A percentile compares a stretch with the other conserved stretches of the same genome.
phyloP scores from a whole-genome alignment of 2,113 vertebrate genomes.

The Leucosticte australis region DNA sequence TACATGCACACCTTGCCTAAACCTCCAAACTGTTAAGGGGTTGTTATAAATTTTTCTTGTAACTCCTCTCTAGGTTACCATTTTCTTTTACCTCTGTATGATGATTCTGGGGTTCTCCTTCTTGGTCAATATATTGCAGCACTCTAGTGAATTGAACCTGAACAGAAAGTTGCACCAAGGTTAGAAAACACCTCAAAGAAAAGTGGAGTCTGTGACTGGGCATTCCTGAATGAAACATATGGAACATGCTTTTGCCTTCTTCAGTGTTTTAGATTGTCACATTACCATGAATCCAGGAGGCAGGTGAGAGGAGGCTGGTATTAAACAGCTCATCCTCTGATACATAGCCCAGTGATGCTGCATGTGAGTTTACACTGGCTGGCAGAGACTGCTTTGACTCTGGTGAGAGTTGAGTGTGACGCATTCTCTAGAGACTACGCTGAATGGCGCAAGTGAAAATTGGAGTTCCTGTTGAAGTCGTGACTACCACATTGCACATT shows the following conservation, averaged over 20 bases:
- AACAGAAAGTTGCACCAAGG: background rate
- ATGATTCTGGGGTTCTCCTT: background rate
- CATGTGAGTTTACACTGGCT: background rate
- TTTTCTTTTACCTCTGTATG: background rate
- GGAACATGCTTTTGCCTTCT: background rate
- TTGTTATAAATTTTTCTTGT: background rate
- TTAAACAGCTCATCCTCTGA: background rate
- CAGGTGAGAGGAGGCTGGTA: background rate
- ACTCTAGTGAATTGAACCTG: background rate
- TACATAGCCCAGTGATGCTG: background rate
- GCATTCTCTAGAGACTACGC: background rate
- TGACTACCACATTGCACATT: background rate
- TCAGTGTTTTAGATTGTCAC: background rate
- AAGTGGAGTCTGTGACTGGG: background rate
- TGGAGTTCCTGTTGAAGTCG: background rate
- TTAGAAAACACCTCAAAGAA: background rate
- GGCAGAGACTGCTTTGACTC: background rate
- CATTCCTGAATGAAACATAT: background rate
- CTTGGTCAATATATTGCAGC: background rate
- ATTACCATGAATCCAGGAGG: background rate
- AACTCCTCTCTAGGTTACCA: background rate
- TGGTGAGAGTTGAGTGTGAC: background rate
- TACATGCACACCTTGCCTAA: background rate
- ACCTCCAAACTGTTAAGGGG: background rate
- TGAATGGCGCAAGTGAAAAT: background rate